Evolutionary conservation across 2,113 vertebrate species (phyloP).

Genomic region (Onychostruthus taczanowskii): DNA sequence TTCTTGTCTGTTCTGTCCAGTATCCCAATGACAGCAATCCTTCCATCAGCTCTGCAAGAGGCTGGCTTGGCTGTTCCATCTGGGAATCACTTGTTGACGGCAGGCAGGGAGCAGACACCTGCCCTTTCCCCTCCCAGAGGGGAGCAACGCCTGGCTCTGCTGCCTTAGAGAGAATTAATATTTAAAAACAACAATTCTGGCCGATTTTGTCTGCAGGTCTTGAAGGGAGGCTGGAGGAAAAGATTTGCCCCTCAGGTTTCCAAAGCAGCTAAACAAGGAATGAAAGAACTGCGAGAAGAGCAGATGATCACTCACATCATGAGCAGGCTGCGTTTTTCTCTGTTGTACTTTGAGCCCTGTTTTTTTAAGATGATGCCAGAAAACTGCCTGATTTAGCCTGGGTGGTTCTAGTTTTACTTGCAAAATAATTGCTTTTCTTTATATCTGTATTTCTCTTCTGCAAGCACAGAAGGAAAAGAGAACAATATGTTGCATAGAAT

Average conservation of each 20-base stretch:
- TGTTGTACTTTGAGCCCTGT: slow-evolving; percentile 30
- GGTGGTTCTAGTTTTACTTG: slow-evolving; percentile 39
- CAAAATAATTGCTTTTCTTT: slow-evolving; percentile 7
- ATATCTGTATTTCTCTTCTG: neutral
- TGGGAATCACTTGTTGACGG: neutral
- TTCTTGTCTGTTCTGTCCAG: neutral
- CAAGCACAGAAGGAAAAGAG: neutral
- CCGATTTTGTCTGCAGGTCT: neutral
- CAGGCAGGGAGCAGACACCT: neutral
- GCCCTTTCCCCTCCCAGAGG: neutral
- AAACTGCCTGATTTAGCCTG: slow-evolving; percentile 32
- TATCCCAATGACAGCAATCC: neutral
- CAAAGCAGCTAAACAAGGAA: neutral
- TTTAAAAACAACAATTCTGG: neutral
- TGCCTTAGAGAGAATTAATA: neutral
- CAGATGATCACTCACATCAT: neutral
- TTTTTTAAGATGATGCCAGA: slow-evolving; percentile 10
- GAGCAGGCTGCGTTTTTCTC: neutral
- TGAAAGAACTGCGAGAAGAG: neutral
- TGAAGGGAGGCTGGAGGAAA: neutral
- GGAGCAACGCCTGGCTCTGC: neutral
- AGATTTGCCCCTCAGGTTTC: neutral
- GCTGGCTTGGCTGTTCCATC: neutral
- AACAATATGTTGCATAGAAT: neutral
- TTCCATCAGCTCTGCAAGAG: neutral